A percentile compares a stretch with the other conserved stretches of the same genome.
Evolutionary conservation across 2,113 vertebrate species (phyloP).

Genomic region (Ciconia boyciana): DNA sequence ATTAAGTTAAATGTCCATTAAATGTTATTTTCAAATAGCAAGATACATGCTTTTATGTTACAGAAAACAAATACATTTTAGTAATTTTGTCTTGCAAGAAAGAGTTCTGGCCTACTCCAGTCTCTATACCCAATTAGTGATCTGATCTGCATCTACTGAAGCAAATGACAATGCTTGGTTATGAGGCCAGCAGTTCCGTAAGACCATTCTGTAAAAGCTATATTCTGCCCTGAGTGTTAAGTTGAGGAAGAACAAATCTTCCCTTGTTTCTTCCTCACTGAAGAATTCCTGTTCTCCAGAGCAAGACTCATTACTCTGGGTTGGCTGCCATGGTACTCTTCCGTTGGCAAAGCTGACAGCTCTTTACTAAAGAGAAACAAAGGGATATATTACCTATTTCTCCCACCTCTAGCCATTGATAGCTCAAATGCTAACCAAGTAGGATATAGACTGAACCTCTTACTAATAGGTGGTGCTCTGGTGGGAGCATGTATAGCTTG

Average conservation of each 20-base stretch:
- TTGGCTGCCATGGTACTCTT: neutral
- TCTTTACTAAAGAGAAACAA: neutral
- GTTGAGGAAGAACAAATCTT: neutral
- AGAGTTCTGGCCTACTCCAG: neutral
- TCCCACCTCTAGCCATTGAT: neutral
- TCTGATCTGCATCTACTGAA: neutral
- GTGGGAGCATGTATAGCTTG: neutral
- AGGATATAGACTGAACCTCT: neutral
- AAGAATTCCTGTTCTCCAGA: neutral
- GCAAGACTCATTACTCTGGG: neutral
- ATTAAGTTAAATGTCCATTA: neutral
- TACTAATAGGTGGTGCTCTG: neutral
- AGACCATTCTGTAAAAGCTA: neutral
- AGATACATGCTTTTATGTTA: neutral
- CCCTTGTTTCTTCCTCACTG: neutral
- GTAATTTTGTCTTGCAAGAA: neutral
- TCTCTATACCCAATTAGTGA: neutral
- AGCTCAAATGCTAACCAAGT: neutral
- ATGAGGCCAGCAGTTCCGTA: neutral
- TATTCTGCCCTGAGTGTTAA: neutral
- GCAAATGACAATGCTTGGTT: neutral
- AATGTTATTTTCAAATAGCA: neutral
- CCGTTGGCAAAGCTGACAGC: neutral
- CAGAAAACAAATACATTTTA: neutral
- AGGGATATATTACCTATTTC: neutral